Evolutionary conservation across 2,113 vertebrate species (phyloP).

Genomic region (Oophaga pumilio): DNA sequence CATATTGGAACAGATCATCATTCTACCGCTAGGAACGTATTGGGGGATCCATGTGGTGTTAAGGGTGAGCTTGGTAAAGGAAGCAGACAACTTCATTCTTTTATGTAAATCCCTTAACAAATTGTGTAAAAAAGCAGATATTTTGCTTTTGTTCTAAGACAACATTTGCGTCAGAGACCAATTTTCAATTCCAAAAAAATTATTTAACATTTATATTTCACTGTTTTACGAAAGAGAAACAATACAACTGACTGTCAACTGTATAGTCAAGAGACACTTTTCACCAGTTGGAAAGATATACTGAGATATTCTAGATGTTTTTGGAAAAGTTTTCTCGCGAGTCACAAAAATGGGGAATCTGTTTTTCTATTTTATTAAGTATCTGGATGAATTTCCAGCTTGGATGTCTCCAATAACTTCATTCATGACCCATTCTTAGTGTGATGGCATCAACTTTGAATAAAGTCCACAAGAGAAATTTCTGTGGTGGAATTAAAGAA

Average conservation of each 20-base stretch:
- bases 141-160: slow-evolving; percentile 1
- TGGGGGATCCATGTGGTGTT: not conserved
- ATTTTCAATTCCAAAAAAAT: slow-evolving; percentile 34
- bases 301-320: not conserved
- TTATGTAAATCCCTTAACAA: slow-evolving; percentile 7
- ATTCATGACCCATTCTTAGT: not conserved
- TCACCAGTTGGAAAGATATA: slow-evolving; percentile 13
- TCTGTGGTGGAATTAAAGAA: not conserved
- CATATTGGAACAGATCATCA: slow-evolving; percentile 13
- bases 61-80: not conserved
- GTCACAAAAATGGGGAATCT: not conserved
- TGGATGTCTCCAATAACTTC: slow-evolving; percentile 1
- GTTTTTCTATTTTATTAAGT: not conserved
- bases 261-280: slow-evolving; percentile 19
- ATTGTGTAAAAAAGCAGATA: slow-evolving; percentile 8
- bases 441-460: slow-evolving; percentile 1
- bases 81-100: not conserved
- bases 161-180: slow-evolving; percentile 30
- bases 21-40: not conserved
- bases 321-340: slow-evolving; percentile 18
- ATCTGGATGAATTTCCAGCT: not conserved
- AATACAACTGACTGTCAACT: slow-evolving; percentile 4
- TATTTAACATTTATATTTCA: slow-evolving; percentile 31
- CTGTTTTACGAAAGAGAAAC: not conserved
- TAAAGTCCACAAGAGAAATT: not conserved